Conservation (phyloP, 2,888 invertebrate genomes). For the Rhamphomyia laevipes region DNA sequence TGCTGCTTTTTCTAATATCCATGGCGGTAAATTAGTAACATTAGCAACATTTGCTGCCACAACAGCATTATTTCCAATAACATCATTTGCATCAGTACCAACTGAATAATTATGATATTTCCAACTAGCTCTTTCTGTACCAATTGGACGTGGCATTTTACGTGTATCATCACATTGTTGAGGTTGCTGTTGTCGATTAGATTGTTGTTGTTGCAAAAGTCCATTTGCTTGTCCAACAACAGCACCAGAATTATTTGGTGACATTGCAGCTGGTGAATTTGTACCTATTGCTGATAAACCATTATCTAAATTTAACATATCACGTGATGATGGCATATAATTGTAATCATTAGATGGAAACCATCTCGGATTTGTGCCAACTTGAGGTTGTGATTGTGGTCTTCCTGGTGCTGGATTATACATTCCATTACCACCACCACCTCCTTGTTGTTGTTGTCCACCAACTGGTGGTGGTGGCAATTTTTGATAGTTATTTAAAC, state of each 20-base stretch:
- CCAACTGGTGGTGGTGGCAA: conserved; percentile 7
- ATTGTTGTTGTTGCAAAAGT: conserved; percentile 8
- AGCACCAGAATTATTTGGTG: conserved; percentile 31
- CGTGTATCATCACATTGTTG: conserved; percentile 30
- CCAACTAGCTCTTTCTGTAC: conserved; percentile 56
- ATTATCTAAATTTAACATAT: conserved; percentile 33
- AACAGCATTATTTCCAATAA: not conserved
- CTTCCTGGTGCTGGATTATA: conserved; percentile 19
- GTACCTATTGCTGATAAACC: conserved; percentile 23
- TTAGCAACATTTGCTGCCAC: conserved; percentile 15
- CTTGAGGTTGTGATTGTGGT: conserved; percentile 31
- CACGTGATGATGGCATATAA: conserved; percentile 27
- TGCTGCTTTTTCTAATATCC: conserved; percentile 24
- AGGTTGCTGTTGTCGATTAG: conserved; percentile 14
- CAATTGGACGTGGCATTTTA: conserved; percentile 58
- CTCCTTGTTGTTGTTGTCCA: conserved; percentile 4
- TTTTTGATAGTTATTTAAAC: conserved; percentile 18
- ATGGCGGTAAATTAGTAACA: conserved; percentile 19
- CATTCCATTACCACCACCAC: not conserved
- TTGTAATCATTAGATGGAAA: conserved; percentile 22
- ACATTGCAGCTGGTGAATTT: conserved; percentile 36
- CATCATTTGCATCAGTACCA: conserved; percentile 1
- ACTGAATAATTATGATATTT: conserved; percentile 31
- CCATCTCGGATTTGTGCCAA: conserved; percentile 25
- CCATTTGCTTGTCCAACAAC: conserved; percentile 18